These are phyloP conservation scores for Zoanthus gigantus DNA, from an alignment of 92 coral and sea anemone genomes.

Conservation along the genomic window DNA sequence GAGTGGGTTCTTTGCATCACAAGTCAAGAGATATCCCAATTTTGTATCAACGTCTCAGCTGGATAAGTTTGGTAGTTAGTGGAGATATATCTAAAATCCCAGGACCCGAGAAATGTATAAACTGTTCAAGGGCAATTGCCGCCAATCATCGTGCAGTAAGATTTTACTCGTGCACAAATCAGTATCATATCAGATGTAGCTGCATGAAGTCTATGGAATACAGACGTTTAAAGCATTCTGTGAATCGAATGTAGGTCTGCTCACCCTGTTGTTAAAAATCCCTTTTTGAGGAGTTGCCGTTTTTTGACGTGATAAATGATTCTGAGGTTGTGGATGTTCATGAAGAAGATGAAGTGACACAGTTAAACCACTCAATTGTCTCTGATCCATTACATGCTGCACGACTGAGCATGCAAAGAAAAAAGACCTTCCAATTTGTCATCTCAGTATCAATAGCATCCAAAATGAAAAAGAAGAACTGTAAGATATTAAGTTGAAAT, in stretches of 20 bases:
- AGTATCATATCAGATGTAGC: too few species aligned
- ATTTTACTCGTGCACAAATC: background rate
- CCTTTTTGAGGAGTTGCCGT: background rate
- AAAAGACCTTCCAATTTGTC: background rate
- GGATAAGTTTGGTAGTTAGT: background rate
- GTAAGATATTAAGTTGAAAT: too few species aligned
- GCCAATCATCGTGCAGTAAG: background rate
- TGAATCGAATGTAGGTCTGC: background rate
- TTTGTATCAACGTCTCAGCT: background rate
- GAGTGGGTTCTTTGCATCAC: background rate
- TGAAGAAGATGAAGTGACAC: too few species aligned
- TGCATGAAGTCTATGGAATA: conserved; percentile 37
- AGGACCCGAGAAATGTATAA: background rate
- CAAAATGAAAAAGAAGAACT: too few species aligned
- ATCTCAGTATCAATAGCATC: background rate
- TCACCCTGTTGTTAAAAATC: background rate
- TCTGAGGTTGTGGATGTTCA: background rate
- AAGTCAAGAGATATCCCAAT: background rate
- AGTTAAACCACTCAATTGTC: too few species aligned
- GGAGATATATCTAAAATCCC: background rate
- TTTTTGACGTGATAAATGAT: background rate
- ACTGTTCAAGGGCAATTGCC: background rate
- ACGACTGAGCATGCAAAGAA: background rate
- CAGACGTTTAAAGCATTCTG: conserved; percentile 1
- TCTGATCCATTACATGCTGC: too few species aligned